Evolutionary conservation across 2,888 invertebrate species (phyloP).

Genomic region (Taphrorychus bicolor): DNA sequence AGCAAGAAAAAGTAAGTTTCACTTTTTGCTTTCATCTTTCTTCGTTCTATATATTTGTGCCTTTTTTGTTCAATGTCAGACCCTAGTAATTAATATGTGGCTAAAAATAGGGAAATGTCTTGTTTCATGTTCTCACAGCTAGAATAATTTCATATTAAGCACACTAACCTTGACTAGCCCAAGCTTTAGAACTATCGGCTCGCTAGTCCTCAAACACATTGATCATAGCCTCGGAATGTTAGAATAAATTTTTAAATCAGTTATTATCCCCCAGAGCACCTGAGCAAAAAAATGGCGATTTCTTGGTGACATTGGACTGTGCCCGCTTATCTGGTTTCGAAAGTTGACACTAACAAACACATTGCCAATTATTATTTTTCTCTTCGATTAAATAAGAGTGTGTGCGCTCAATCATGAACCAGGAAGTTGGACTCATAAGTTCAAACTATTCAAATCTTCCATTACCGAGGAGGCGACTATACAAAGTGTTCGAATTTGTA

Average conservation of each 20-base stretch:
- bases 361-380: not conserved
- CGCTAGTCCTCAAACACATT: not conserved
- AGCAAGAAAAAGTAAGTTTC: too few species aligned
- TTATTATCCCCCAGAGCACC: not conserved
- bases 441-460: not conserved
- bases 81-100: too few species aligned
- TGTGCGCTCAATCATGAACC: not conserved
- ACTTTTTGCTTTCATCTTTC: too few species aligned
- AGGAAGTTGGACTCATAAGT: not conserved
- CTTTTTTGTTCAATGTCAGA: too few species aligned
- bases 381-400: not conserved
- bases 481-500: constrained; percentile 9
- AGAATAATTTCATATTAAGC: not conserved
- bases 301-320: constrained; percentile 4
- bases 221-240: constrained; percentile 2
- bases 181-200: not conserved
- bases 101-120: too few species aligned
- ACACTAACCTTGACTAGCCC: constrained; percentile 4
- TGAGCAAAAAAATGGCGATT: not conserved
- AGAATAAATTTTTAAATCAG: not conserved
- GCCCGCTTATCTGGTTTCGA: not conserved
- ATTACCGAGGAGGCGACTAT: not conserved
- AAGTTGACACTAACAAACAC: not conserved
- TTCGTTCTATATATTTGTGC: too few species aligned
- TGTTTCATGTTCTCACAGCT: not conserved